A percentile compares a stretch with the other conserved stretches of the same genome.
These are phyloP conservation scores for Syrphus vitripennis DNA, from an alignment of 2,888 invertebrate species.

Conservation along the genomic window DNA sequence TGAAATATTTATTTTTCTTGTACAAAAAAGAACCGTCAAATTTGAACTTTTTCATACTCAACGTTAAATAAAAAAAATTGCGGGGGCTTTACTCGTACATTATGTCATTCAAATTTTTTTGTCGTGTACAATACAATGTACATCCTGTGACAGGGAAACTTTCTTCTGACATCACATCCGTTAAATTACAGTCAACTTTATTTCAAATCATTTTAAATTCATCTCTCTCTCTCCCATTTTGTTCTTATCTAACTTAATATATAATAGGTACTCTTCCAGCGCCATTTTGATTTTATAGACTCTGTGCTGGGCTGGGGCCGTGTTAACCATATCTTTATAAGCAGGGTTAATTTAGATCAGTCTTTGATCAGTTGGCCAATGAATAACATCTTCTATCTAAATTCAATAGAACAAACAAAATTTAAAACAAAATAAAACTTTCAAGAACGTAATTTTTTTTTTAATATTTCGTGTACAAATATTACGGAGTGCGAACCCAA, in stretches of 20 bases:
- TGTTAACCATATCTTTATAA: conserved; percentile 59
- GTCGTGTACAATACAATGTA: too few species aligned
- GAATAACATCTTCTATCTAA: conserved; percentile 60
- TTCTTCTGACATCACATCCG: conserved; percentile 20
- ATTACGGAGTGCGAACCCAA: too few species aligned
- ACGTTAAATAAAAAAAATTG: not conserved
- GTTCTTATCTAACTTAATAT: conserved; percentile 7
- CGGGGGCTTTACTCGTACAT: not conserved
- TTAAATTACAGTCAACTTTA: conserved; percentile 3
- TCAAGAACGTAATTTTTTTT: too few species aligned
- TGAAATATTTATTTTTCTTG: too few species aligned
- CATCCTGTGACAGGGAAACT: conserved; percentile 1
- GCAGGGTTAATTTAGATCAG: conserved; percentile 64
- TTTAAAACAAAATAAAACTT: too few species aligned
- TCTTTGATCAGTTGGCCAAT: conserved; percentile 62
- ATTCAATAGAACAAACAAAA: not conserved
- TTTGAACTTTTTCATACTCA: not conserved
- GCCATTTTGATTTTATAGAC: conserved; percentile 54
- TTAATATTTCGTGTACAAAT: too few species aligned
- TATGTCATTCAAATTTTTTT: not conserved
- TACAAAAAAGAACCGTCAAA: not conserved
- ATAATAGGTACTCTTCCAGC: conserved; percentile 5
- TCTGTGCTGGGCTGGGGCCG: conserved; percentile 23
- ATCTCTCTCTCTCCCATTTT: conserved; percentile 15
- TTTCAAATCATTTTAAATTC: too few species aligned